Base-by-base conservation (phyloP, 2,797 vertebrate genomes). In the Amazona finschi region DNA sequence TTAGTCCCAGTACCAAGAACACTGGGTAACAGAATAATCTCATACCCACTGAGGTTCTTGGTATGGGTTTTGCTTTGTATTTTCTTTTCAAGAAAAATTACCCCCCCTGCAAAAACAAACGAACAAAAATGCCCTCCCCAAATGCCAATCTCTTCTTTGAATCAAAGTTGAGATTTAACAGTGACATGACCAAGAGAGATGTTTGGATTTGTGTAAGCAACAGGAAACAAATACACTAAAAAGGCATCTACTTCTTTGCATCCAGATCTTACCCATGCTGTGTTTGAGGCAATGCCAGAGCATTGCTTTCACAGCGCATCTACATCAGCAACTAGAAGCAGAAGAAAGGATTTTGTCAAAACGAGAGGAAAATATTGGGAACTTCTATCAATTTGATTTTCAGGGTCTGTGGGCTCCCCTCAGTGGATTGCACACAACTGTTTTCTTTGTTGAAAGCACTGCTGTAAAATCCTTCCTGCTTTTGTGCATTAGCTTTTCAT, bases 341-440 rank as follows among this genome's bases (percentile, higher is more conserved):
- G 67, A 84, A 90, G 72, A 95, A 94, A 93, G 67, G 36, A 62
- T 72, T 93, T 89, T 94, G 81, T 96, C 74, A 92, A 79, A 89
- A 89, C 87, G 77, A 86, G 89, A 95, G 73, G 57, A 64, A 89
- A 89, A 67, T 93, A 80, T 80, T 80, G 43, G n/a, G 30, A 85
- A 75, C 73, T 84, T 94, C 76, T 96, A 46, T 87, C 78, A 90
- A 72, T 41, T 92, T 94, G 80, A 80, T 97, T 96, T 95, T 96
- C 83, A 87, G 47, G 7, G 87, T 95, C 87, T 94, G 83, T 90
- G 90, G 82, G 80, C 41, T 95, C 96, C 69, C 78, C 73, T 89
- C 93, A 61, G 89, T 74, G 89, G 85, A 93, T 82, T 86, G 83
- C 5, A 3, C 3, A 22, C 52, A 91, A 74, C 25, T 89, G 28